Conservation (phyloP, 1,140 invertebrate species). For the Eupeodes corollae region DNA sequence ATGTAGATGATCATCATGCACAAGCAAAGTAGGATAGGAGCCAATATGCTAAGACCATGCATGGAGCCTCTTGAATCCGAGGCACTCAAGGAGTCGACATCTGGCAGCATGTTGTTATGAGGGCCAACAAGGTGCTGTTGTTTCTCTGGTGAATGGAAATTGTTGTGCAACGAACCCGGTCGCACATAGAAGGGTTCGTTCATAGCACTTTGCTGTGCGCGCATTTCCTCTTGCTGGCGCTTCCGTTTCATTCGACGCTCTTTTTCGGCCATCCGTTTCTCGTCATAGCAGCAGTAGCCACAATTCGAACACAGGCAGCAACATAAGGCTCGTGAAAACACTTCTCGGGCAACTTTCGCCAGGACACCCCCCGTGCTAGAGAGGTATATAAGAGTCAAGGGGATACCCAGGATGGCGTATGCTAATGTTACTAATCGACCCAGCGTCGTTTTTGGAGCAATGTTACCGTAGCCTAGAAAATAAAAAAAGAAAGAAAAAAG, state of each 20-base stretch:
- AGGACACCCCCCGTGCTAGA: conserved; percentile 72
- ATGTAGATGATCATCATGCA: conserved; percentile 74
- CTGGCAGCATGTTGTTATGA: conserved; percentile 18
- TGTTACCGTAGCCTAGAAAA: conserved; percentile 74
- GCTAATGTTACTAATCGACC: conserved; percentile 79
- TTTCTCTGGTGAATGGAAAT: conserved; percentile 46
- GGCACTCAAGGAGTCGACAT: conserved; percentile 57
- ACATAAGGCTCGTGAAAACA: conserved; percentile 69
- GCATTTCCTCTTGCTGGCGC: conserved; percentile 61
- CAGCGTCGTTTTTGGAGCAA: conserved; percentile 65
- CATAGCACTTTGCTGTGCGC: conserved; percentile 53
- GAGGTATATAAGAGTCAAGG: conserved; percentile 78
- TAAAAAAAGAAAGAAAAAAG: conserved; percentile 17
- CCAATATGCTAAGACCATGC: conserved; percentile 60
- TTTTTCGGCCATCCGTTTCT: conserved; percentile 65
- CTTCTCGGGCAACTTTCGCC: conserved; percentile 72
- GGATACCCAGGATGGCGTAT: conserved; percentile 83
- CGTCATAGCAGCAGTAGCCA: conserved; percentile 75
- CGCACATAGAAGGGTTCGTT: conserved; percentile 72
- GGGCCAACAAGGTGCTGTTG: conserved; percentile 16
- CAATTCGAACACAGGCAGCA: conserved; percentile 75
- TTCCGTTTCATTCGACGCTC: conserved; percentile 64
- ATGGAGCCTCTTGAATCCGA: conserved; percentile 62
- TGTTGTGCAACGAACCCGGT: conserved; percentile 42
- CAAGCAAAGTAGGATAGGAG: conserved; percentile 63